Evolutionary conservation across 2,888 invertebrate genomes (phyloP).

Genomic region (Nymphalis c-album): DNA sequence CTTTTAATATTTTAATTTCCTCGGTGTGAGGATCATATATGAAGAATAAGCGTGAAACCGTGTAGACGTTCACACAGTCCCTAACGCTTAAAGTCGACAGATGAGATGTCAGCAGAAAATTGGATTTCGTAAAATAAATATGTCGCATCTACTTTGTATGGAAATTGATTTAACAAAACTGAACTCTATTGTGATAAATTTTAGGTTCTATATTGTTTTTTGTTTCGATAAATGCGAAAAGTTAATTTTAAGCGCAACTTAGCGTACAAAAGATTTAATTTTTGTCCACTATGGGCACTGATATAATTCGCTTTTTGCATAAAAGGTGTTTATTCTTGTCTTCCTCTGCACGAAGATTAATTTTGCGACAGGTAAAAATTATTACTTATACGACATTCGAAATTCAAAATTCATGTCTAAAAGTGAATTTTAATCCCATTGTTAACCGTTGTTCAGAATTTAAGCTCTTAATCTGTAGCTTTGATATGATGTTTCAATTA

Average conservation of each 20-base stretch:
- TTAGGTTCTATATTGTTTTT: constrained; percentile 46
- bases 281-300: constrained; percentile 62
- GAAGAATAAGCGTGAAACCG: constrained; percentile 73
- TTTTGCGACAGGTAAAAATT: constrained; percentile 58
- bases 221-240: constrained; percentile 51
- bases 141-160: constrained; percentile 68
- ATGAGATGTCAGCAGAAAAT: constrained; percentile 81
- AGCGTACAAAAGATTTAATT: constrained; percentile 71
- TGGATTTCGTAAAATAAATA: constrained; percentile 82
- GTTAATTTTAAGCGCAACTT: constrained; percentile 75
- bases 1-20: constrained; percentile 40
- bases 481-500: constrained; percentile 20
- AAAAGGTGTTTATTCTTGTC: constrained; percentile 55
- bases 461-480: constrained; percentile 25
- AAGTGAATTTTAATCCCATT: constrained; percentile 58
- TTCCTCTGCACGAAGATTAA: constrained; percentile 57
- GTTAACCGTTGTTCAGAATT: constrained; percentile 49
- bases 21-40: constrained; percentile 54
- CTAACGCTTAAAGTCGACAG: constrained; percentile 79
- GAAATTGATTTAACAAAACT: constrained; percentile 49
- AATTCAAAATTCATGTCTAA: constrained; percentile 45
- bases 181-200: constrained; percentile 36
- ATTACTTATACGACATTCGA: constrained; percentile 65
- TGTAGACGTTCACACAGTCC: constrained; percentile 71
- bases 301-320: constrained; percentile 56